Percentiles rank a stretch among this genome's conserved stretches.
phyloP scores from a whole-genome alignment of 2,113 vertebrate genomes.

The Antechinus flavipes region DNA sequence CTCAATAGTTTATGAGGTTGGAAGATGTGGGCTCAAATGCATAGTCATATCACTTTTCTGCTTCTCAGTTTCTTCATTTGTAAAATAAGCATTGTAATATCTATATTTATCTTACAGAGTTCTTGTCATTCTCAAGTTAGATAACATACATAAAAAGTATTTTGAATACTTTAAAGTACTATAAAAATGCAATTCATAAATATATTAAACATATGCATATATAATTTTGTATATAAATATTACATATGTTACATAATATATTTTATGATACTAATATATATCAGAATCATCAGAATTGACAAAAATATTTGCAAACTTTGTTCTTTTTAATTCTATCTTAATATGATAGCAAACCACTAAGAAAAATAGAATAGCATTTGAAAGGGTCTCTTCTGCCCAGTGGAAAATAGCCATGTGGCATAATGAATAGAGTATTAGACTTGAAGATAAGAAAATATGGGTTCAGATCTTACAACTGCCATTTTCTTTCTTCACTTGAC shows the following conservation, averaged over 20 bases:
- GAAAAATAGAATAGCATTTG: not conserved
- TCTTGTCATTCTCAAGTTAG: not conserved
- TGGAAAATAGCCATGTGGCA: not conserved
- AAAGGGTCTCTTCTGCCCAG: not conserved
- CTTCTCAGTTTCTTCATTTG: not conserved
- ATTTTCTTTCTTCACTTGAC: conserved; percentile 2
- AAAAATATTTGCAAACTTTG: not conserved
- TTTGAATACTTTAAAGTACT: not conserved
- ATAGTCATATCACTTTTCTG: not conserved
- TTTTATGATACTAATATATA: not conserved
- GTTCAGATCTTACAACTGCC: not conserved
- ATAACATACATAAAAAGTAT: not conserved
- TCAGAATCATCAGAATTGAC: not conserved
- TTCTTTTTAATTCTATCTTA: not conserved
- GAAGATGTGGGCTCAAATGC: not conserved
- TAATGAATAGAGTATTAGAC: not conserved
- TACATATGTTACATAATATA: too few relatives aligned
- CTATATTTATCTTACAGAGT: not conserved
- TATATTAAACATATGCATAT: not conserved
- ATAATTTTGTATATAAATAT: too few relatives aligned
- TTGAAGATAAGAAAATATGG: not conserved
- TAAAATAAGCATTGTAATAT: not conserved
- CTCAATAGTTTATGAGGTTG: not conserved
- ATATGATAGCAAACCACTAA: not conserved
- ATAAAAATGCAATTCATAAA: not conserved